Evolutionary conservation across 2,113 vertebrate species (phyloP).

Genomic region (Menidia beryllina): DNA sequence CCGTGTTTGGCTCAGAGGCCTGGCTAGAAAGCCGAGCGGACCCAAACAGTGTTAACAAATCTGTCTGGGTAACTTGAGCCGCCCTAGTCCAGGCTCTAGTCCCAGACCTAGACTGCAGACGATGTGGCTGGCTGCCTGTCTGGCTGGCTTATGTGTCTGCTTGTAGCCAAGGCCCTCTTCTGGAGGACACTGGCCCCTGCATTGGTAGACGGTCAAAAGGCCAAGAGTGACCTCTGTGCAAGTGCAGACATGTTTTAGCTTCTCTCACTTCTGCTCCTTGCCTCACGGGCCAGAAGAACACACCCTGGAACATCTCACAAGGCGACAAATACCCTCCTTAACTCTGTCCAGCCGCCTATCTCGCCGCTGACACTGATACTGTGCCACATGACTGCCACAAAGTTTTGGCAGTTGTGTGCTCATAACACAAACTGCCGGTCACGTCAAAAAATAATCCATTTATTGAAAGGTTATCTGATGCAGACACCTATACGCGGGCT

Average conservation of each 20-base stretch:
- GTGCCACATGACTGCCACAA: slow-evolving; percentile 32
- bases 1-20: slow-evolving; percentile 78
- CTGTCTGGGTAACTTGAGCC: slow-evolving; percentile 84
- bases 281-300: slow-evolving; percentile 31
- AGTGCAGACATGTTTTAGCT: slow-evolving; percentile 63
- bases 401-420: slow-evolving; percentile 24
- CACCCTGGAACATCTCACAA: slow-evolving; percentile 42
- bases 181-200: slow-evolving; percentile 77
- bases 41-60: slow-evolving; percentile 86
- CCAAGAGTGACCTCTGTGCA: slow-evolving; percentile 71
- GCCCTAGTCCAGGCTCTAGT: slow-evolving; percentile 73
- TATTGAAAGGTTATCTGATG: slow-evolving; percentile 7
- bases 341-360: slow-evolving; percentile 20
- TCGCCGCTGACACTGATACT: slow-evolving; percentile 11
- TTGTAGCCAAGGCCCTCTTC: slow-evolving; percentile 79
- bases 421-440: slow-evolving; percentile 13
- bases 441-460: slow-evolving; percentile 17
- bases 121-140: slow-evolving; percentile 78
- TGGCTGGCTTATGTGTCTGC: slow-evolving; percentile 70
- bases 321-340: slow-evolving; percentile 31
- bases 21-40: slow-evolving; percentile 77
- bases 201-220: slow-evolving; percentile 72
- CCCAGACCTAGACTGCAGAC: slow-evolving; percentile 72
- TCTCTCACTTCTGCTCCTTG: slow-evolving; percentile 43
- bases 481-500: slow-evolving; percentile 2